Conservation (phyloP, 2,113 vertebrate species). For the Rhizomys pruinosus region DNA sequence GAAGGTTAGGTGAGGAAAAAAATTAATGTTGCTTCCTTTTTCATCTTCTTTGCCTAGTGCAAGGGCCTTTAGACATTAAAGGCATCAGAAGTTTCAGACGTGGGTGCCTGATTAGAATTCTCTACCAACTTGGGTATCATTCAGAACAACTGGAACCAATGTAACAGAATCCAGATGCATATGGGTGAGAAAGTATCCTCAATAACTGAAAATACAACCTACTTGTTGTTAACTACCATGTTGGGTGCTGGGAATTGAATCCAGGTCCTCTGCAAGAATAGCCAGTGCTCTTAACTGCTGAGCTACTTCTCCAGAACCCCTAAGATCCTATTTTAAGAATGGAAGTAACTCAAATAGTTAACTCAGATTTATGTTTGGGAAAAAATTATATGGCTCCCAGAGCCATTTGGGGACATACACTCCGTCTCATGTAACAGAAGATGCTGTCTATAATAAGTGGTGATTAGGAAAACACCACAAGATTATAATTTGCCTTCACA, state of each 20-base stretch:
- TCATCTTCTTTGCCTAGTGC: neutral
- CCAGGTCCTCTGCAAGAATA: too few species aligned
- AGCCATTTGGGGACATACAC: slow-evolving; percentile 14
- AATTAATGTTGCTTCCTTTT: neutral
- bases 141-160: slow-evolving; percentile 49
- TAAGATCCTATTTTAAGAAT: neutral
- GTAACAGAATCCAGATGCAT: neutral
- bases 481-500: slow-evolving; percentile 59
- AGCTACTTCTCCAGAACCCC: too few species aligned
- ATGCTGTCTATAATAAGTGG: neutral
- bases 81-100: neutral
- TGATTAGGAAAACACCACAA: neutral
- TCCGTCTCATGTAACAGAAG: neutral
- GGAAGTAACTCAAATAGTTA: neutral
- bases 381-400: neutral
- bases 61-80: slow-evolving; percentile 3
- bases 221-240: neutral
- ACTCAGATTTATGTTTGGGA: neutral
- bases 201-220: slow-evolving; percentile 11
- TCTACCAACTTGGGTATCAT: neutral
- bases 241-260: too few species aligned
- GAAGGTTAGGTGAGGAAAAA: neutral
- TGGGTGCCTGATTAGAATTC: slow-evolving; percentile 15
- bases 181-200: neutral
- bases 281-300: too few species aligned